Evolutionary conservation across 2,797 vertebrate genomes (phyloP).

Genomic region (Lophura swinhoii): DNA sequence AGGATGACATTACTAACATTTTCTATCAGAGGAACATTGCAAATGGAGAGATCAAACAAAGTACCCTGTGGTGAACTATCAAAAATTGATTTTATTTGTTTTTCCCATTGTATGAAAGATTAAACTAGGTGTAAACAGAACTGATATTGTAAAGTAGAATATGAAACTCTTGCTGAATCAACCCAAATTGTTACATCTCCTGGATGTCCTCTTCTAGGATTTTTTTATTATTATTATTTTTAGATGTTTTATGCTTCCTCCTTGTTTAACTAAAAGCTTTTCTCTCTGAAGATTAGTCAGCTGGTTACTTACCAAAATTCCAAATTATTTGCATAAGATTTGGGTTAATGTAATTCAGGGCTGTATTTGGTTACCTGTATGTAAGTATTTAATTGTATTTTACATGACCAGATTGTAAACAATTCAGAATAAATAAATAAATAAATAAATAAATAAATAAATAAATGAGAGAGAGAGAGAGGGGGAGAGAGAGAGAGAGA

Average conservation of each 20-base stretch:
- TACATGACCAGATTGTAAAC: not conserved
- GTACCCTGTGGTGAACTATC: not conserved
- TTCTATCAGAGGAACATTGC: not conserved
- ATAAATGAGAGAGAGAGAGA: no score
- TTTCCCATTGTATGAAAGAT: not conserved
- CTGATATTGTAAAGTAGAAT: not conserved
- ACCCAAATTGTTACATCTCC: not conserved
- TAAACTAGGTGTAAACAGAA: not conserved
- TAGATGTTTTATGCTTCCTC: not conserved
- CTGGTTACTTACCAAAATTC: not conserved
- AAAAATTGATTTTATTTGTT: not conserved
- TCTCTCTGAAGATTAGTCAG: not conserved
- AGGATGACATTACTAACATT: not conserved
- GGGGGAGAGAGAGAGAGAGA: not conserved
- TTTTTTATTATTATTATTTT: no score
- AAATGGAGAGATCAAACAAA: not conserved
- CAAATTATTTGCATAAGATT: not conserved
- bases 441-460: no score
- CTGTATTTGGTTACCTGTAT: not conserved
- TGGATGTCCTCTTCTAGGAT: not conserved
- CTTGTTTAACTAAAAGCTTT: not conserved
- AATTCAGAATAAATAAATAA: not conserved
- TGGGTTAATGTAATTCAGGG: not conserved
- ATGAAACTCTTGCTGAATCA: not conserved
- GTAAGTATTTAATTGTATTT: not conserved